These are phyloP conservation scores for Platynereis dumerilii DNA, from an alignment of 2,888 invertebrate genomes.

Conservation along the genomic window DNA sequence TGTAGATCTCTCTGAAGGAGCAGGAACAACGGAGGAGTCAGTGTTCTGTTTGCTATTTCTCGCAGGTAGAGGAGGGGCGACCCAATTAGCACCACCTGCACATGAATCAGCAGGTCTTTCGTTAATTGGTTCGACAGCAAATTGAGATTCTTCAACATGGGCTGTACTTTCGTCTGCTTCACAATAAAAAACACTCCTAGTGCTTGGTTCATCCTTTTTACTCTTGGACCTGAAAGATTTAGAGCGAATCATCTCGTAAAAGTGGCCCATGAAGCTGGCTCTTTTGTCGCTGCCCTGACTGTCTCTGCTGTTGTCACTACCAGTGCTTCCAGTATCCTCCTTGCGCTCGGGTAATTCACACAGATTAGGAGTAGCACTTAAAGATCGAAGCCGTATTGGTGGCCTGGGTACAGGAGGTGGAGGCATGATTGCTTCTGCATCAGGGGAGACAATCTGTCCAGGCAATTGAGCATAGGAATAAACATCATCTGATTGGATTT, in stretches of 20 bases:
- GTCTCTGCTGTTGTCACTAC: not conserved
- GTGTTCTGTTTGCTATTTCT: too few relatives aligned
- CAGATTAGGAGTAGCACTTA: not conserved
- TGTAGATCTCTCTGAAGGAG: not conserved
- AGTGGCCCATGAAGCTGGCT: not conserved
- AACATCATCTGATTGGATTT: not conserved
- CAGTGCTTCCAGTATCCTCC: not conserved
- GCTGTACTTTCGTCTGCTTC: not conserved
- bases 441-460: not conserved
- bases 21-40: not conserved
- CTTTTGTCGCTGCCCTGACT: not conserved
- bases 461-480: not conserved
- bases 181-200: not conserved
- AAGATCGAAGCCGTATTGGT: not conserved
- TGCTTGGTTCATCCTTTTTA: not conserved
- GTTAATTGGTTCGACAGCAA: not conserved
- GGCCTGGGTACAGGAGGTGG: too few relatives aligned
- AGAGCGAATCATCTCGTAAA: conserved; percentile 3
- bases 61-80: too few relatives aligned
- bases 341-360: not conserved
- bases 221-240: not conserved
- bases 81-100: too few relatives aligned
- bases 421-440: not conserved
- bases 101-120: too few relatives aligned
- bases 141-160: not conserved